Conservation (phyloP, 2,797 vertebrate species). For the Platyrinchus mystaceus region DNA sequence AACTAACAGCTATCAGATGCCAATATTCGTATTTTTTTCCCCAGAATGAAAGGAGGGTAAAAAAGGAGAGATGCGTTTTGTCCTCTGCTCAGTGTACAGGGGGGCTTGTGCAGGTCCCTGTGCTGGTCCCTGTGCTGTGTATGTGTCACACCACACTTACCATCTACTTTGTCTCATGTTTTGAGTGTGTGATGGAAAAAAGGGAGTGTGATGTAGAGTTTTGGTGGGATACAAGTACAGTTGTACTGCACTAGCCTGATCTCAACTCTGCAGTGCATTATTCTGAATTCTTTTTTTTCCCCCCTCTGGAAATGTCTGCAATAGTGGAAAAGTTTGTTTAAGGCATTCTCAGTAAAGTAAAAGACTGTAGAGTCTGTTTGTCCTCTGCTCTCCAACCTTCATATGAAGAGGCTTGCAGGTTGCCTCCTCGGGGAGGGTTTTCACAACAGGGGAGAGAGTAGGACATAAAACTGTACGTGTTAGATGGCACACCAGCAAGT, state of each 20-base stretch:
- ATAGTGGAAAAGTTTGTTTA: not conserved
- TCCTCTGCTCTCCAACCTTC: not conserved
- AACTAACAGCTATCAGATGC: not conserved
- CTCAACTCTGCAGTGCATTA: not conserved
- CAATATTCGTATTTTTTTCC: rapidly evolving
- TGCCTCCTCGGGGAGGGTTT: not conserved
- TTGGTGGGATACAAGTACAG: not conserved
- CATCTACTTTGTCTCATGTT: not conserved
- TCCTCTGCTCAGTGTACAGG: not conserved
- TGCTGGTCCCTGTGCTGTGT: not conserved
- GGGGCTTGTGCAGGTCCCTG: not conserved
- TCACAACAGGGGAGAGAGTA: rapidly evolving
- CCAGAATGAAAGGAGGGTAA: not conserved
- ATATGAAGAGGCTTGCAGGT: rapidly evolving
- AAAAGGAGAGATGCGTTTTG: not conserved
- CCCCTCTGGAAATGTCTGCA: not conserved
- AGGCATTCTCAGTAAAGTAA: not conserved
- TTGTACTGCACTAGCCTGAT: not conserved
- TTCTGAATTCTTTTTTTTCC: not conserved
- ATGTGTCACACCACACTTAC: not conserved
- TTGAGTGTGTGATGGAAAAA: not conserved
- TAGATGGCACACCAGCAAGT: not conserved
- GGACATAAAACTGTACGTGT: not conserved
- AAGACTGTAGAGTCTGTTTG: not conserved
- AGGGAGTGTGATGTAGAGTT: not conserved